Base-by-base conservation (phyloP, 2,113 vertebrate species). In the Agapornis roseicollis region DNA sequence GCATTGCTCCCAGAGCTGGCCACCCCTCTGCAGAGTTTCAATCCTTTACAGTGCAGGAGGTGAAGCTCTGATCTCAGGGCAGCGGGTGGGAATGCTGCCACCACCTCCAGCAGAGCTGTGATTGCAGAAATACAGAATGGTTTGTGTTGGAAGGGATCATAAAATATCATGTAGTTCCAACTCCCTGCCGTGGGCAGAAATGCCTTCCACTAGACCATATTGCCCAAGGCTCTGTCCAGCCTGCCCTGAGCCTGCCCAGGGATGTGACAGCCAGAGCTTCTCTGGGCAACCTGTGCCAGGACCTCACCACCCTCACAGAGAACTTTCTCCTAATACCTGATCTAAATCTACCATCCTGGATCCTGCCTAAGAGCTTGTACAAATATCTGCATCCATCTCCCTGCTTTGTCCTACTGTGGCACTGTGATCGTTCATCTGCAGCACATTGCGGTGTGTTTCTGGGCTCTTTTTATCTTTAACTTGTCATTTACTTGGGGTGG, bases 391-490 rank as follows among this genome's bases (percentile, higher is more conserved):
- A n/a, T 69, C 58, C 47, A 8, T 11, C 12, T 47, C 31, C 5
- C 33, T 33, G 60, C 70, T 52, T n/a, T 1, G 1, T 25, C 7
- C 29, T 25, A 27, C 52, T 16, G 7, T 1, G 1, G 42, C 20
- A 1, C 1, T 0, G 17, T 5, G 7, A 4, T 23, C 2, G 1
- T 29, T 53, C 77, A 35, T 18, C 14, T 33, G 0, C 12, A 10
- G 53, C 8, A 1, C 0, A 2, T 12, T 18, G 15, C 5, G 33
- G 6, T 31, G 29, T 41, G 17, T n/a, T 25, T 77, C 31, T 33
- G 37, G n/a, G 39, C 55, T 80, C 4, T 12, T 17, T 58, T 41
- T 29, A 6, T 28, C n/a, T 23, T 25, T 24, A 29, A 61, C 7
- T 22, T 52, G n/a, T 22, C 16, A 4, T 6, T n/a, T 44, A 18